Evolutionary conservation across 2,888 invertebrate species (phyloP).

Genomic region (Phengaris alcon): DNA sequence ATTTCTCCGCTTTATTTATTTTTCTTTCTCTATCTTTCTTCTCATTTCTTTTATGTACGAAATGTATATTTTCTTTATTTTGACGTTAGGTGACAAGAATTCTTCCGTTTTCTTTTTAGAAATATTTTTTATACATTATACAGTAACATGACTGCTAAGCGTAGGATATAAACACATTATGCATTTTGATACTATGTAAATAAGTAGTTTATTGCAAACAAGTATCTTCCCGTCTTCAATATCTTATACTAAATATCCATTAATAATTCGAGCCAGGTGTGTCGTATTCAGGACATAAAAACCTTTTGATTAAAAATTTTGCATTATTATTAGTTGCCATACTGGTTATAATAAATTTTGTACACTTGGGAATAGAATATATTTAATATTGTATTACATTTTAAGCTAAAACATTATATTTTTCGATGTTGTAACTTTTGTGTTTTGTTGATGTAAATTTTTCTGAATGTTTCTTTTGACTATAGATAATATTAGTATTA

Average conservation of each 20-base stretch:
- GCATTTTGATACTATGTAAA: neutral
- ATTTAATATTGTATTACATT: neutral
- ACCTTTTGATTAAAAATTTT: neutral
- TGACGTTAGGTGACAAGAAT: neutral
- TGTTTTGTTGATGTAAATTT: neutral
- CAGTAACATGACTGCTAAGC: neutral
- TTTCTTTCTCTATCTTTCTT: constrained; percentile 25
- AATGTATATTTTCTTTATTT: constrained; percentile 16
- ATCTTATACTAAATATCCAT: neutral
- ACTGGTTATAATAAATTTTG: neutral
- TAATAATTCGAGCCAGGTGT: neutral
- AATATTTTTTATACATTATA: neutral
- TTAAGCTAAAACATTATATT: neutral
- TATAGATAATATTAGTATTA: no score
- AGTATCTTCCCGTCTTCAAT: neutral
- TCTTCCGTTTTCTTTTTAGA: constrained; percentile 6
- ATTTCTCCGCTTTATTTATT: constrained; percentile 39
- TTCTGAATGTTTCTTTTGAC: neutral
- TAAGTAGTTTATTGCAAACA: neutral
- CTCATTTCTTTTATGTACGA: neutral
- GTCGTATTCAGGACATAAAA: neutral
- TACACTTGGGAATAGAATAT: neutral
- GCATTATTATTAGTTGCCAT: constrained; percentile 6
- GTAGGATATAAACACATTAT: neutral
- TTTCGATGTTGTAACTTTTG: neutral